These are phyloP conservation scores for Tachysurus fulvidraco DNA, from an alignment of 2,113 vertebrate genomes.

Conservation along the genomic window DNA sequence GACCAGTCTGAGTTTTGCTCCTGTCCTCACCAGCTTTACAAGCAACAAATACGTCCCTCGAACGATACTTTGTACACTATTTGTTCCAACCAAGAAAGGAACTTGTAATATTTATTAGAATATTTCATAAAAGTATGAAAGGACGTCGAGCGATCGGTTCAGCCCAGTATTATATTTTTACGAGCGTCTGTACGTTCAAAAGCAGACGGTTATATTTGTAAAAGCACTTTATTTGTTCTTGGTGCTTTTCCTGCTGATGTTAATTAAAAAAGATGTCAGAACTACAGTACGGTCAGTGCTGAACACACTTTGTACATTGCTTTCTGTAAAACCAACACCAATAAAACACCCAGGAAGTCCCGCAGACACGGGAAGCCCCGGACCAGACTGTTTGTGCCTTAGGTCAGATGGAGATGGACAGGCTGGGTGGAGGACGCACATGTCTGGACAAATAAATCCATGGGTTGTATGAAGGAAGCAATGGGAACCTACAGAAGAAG, in stretches of 20 bases:
- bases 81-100: constrained; percentile 44
- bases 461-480: not conserved
- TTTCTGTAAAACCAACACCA: not conserved
- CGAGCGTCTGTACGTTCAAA: constrained; percentile 18
- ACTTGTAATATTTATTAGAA: constrained; percentile 52
- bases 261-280: constrained; percentile 5
- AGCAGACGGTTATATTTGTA: not conserved
- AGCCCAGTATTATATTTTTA: constrained; percentile 22
- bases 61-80: constrained; percentile 34
- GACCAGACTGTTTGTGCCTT: not conserved
- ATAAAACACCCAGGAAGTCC: not conserved
- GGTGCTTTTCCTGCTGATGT: not conserved
- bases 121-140: constrained; percentile 51
- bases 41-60: constrained; percentile 41
- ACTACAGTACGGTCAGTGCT: not conserved
- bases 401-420: not conserved
- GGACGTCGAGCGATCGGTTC: constrained; percentile 21
- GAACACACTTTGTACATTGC: not conserved
- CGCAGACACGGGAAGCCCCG: too few species aligned
- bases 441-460: not conserved
- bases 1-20: constrained; percentile 47
- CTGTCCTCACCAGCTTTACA: constrained; percentile 38
- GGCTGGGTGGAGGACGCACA: not conserved
- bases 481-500: not conserved
- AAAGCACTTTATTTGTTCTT: not conserved